These are phyloP conservation scores for Gymnocypris eckloni DNA, from an alignment of 2,797 vertebrate genomes.

Conservation along the genomic window DNA sequence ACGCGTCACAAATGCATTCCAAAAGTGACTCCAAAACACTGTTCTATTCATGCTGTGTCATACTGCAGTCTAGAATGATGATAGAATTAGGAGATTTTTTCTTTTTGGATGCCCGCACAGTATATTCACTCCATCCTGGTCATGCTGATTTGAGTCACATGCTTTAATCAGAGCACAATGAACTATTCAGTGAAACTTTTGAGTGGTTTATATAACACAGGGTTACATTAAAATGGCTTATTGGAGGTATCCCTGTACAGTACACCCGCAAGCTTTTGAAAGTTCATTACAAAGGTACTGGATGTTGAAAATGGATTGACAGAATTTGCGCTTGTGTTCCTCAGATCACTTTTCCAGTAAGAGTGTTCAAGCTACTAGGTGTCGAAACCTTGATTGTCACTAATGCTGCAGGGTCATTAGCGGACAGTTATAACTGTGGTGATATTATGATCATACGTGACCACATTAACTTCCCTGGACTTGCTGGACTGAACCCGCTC, in stretches of 20 bases:
- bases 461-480: constrained; percentile 83
- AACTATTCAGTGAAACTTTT: constrained; percentile 67
- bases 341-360: constrained; percentile 84
- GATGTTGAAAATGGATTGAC: constrained; percentile 27
- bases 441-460: constrained; percentile 88
- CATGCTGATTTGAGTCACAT: constrained; percentile 67
- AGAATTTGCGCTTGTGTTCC: constrained; percentile 6
- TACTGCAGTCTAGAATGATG: constrained; percentile 22
- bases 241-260: not conserved
- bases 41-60: constrained; percentile 11
- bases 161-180: constrained; percentile 54
- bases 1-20: not conserved
- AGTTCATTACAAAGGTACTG: not conserved
- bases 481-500: constrained; percentile 81
- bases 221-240: constrained; percentile 21
- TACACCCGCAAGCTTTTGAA: constrained; percentile 17
- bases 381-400: constrained; percentile 84
- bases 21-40: constrained; percentile 20
- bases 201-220: constrained; percentile 55
- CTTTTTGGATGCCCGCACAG: constrained; percentile 16
- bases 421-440: constrained; percentile 76
- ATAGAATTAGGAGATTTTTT: constrained; percentile 5
- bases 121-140: constrained; percentile 32
- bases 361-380: constrained; percentile 83
- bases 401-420: constrained; percentile 84